These are phyloP conservation scores for Galaxias olidus DNA, from an alignment of 2,797 vertebrate species.

Conservation along the genomic window DNA sequence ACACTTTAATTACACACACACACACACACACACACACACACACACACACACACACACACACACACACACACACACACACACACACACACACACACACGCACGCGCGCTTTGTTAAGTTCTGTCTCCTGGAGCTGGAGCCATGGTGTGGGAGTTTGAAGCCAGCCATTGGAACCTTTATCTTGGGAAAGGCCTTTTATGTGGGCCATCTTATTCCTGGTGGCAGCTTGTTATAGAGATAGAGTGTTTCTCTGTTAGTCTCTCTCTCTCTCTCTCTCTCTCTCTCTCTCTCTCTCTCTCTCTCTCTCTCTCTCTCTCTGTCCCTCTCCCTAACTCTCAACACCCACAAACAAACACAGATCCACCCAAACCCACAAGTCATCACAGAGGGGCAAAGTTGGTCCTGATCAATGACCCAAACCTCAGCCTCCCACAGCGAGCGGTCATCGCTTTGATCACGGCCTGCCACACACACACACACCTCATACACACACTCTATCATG, in stretches of 20 bases:
- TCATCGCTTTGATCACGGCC: not conserved
- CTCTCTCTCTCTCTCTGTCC: no score
- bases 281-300: no score
- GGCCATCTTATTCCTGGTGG: constrained; percentile 21
- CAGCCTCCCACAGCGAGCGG: not conserved
- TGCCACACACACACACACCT: constrained; percentile 1
- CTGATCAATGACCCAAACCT: constrained; percentile 1
- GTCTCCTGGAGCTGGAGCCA: not conserved
- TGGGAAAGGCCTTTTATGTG: not conserved
- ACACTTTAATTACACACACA: no score
- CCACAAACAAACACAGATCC: no score
- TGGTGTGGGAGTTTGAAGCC: not conserved
- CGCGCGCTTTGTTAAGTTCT: no score
- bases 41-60: no score
- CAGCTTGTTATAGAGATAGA: constrained; percentile 25
- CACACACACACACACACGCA: no score
- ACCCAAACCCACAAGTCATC: no score
- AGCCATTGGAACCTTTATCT: not conserved
- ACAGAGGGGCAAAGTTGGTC: not conserved
- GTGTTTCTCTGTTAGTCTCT: constrained; percentile 1
- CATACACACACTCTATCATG: not conserved
- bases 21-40: no score
- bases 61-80: no score
- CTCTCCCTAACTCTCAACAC: not conserved
- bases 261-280: not conserved